These are phyloP conservation scores for Drosophila neutralis DNA, from an alignment of 2,888 invertebrate genomes.

Conservation along the genomic window DNA sequence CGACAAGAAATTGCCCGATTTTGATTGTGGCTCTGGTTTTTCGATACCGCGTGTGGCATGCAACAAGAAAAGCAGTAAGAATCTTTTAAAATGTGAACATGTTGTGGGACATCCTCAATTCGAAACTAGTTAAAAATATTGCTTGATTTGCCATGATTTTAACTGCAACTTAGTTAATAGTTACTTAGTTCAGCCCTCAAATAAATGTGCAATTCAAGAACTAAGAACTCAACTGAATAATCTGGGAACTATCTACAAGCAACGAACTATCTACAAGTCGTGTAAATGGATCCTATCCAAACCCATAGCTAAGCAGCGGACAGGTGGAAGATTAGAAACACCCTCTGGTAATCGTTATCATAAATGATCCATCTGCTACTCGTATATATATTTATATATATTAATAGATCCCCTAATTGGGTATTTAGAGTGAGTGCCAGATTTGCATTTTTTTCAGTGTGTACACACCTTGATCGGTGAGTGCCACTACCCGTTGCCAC, in stretches of 20 bases:
- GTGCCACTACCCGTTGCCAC: neutral
- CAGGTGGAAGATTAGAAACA: neutral
- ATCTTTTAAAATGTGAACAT: neutral
- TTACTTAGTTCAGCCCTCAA: no score
- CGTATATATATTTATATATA: neutral
- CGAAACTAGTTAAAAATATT: neutral
- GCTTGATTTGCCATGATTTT: neutral
- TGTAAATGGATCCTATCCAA: neutral
- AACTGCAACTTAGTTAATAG: neutral
- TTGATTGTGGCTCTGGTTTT: slow-evolving; percentile 27
- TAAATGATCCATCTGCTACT: neutral
- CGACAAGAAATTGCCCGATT: slow-evolving; percentile 34
- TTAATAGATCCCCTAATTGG: neutral
- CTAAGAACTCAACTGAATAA: neutral
- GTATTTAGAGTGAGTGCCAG: neutral
- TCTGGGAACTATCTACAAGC: neutral
- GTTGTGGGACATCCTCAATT: neutral
- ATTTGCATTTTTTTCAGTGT: neutral
- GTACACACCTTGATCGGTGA: neutral
- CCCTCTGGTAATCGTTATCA: neutral
- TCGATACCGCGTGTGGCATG: slow-evolving; percentile 9
- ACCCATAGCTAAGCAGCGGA: neutral
- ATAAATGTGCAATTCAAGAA: neutral
- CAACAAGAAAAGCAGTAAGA: slow-evolving; percentile 15
- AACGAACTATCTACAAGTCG: neutral